A percentile compares a stretch with the other conserved stretches of the same genome.
phyloP scores from a whole-genome alignment of 2,797 vertebrate genomes.

The Harpagifer antarcticus region DNA sequence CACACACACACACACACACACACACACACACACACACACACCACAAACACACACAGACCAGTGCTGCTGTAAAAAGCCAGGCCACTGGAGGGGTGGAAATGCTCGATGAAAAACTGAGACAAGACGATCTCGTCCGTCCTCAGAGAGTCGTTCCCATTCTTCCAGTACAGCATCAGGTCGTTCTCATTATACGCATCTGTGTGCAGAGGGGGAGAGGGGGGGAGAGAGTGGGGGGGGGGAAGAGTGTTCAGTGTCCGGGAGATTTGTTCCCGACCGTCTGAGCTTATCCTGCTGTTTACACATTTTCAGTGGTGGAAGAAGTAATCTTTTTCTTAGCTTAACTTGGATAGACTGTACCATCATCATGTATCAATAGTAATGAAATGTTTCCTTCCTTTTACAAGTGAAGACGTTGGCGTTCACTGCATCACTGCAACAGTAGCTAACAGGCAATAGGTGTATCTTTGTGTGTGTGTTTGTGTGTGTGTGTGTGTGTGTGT shows the following conservation, averaged over 20 bases:
- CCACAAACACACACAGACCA: conserved; percentile 64
- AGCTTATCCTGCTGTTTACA: not conserved
- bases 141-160: conserved; percentile 91
- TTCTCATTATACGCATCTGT: conserved; percentile 93
- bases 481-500: no score
- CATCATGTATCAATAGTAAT: no score
- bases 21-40: conserved; percentile 8
- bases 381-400: no score
- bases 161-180: conserved; percentile 95
- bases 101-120: conserved; percentile 93
- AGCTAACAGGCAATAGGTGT: no score
- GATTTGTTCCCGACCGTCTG: not conserved
- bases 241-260: conserved; percentile 3
- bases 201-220: conserved; percentile 7
- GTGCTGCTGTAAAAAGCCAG: conserved; percentile 94
- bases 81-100: conserved; percentile 92
- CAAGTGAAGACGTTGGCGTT: no score
- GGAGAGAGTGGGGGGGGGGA: not conserved
- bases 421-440: no score
- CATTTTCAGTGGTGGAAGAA: not conserved
- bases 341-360: no score
- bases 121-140: conserved; percentile 91
- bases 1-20: not conserved
- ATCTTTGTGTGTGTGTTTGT: no score
- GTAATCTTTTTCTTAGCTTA: no score